A percentile compares a stretch with the other conserved stretches of the same genome.
Conservation (phyloP, 2,113 vertebrate species). For the Rutilus rutilus region DNA sequence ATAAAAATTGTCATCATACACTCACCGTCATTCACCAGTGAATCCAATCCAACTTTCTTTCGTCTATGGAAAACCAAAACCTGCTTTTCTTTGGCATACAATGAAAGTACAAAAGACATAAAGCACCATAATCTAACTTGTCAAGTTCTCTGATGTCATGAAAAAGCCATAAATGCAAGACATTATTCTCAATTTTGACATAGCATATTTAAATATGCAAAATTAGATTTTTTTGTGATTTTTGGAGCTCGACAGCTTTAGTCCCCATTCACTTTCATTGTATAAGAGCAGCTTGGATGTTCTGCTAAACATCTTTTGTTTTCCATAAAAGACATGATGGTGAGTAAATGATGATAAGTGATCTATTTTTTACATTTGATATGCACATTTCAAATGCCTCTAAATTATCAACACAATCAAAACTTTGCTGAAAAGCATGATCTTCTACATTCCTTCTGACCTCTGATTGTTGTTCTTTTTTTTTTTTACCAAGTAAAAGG, state of each 20-base stretch:
- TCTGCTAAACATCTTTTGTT: neutral
- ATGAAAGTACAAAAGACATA: neutral
- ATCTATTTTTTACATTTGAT: neutral
- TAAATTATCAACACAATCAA: neutral
- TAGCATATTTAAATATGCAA: no score
- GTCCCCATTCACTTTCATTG: neutral
- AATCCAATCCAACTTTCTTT: neutral
- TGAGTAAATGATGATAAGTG: neutral
- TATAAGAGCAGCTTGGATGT: neutral
- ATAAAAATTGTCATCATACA: neutral
- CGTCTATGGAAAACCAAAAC: neutral
- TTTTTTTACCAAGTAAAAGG: no score
- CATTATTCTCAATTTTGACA: no score
- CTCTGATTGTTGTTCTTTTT: no score
- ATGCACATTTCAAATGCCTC: neutral
- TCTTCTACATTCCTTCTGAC: neutral
- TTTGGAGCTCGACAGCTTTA: neutral
- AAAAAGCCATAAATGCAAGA: neutral
- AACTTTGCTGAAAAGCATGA: neutral
- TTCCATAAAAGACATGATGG: neutral
- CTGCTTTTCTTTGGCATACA: no score
- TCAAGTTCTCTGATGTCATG: neutral
- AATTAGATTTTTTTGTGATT: neutral
- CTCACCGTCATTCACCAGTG: neutral
- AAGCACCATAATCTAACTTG: neutral